Conservation (phyloP, 2,888 invertebrate species). For the Tetropium fuscum region DNA sequence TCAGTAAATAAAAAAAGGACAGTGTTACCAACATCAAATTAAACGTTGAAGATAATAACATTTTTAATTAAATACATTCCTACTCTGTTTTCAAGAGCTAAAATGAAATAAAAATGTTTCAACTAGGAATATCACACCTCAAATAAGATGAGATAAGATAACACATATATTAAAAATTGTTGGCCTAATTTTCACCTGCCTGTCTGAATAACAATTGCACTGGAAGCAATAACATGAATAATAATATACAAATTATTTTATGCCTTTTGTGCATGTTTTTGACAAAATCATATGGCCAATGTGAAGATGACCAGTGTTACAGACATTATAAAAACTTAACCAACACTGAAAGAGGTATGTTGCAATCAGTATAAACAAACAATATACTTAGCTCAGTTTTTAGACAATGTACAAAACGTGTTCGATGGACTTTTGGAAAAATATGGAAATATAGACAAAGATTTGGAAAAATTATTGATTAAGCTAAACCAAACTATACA, state of each 20-base stretch:
- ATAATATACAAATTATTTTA: not conserved
- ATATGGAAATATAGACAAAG: constrained; percentile 24
- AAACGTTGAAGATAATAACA: no score
- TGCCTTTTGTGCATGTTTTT: not conserved
- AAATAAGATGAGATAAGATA: no score
- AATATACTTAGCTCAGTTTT: not conserved
- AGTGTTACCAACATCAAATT: no score
- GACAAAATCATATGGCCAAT: constrained; percentile 2
- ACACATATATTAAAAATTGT: no score
- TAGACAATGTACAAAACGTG: constrained; percentile 15
- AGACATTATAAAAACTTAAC: constrained; percentile 6
- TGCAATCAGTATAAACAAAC: not conserved
- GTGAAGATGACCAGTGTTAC: constrained; percentile 11
- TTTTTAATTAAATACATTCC: no score
- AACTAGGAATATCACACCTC: no score
- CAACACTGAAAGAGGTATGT: constrained; percentile 8
- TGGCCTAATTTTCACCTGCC: no score
- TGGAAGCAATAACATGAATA: constrained; percentile 7
- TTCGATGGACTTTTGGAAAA: constrained; percentile 27
- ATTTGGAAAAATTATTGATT: constrained; percentile 18
- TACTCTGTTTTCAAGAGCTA: no score
- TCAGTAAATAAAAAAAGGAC: no score
- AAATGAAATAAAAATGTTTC: no score
- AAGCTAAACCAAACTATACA: constrained; percentile 10
- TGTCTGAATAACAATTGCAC: no score